These are phyloP conservation scores for Pterocles gutturalis DNA, from an alignment of 2,113 vertebrate genomes.

Conservation along the genomic window DNA sequence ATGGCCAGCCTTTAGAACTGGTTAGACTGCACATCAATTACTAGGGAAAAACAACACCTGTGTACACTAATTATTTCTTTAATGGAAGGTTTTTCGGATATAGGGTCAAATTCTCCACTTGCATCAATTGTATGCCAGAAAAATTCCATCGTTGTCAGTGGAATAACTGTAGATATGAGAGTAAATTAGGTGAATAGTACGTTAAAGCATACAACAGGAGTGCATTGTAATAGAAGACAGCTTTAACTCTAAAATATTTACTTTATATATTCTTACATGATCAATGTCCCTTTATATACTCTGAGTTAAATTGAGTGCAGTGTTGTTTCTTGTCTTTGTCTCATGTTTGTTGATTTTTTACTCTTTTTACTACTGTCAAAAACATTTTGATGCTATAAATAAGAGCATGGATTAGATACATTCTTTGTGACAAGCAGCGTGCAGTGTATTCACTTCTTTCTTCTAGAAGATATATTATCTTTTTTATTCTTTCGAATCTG, in stretches of 20 bases:
- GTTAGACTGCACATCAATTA: conserved; percentile 31
- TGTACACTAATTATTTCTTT: conserved; percentile 31
- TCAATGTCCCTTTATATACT: conserved; percentile 54
- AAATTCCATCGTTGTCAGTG: neutral
- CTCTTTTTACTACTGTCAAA: conserved; percentile 75
- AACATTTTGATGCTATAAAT: conserved; percentile 75
- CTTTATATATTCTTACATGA: conserved; percentile 17
- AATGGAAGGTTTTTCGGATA: conserved; percentile 10
- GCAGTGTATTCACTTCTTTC: conserved; percentile 59
- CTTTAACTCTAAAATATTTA: conserved; percentile 31
- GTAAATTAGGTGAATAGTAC: neutral
- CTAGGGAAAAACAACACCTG: conserved; percentile 26
- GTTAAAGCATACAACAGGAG: neutral
- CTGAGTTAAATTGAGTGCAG: conserved; percentile 58
- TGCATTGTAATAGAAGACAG: neutral
- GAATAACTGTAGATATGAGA: neutral
- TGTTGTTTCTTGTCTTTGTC: conserved; percentile 74
- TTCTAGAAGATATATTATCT: conserved; percentile 71
- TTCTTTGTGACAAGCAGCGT: conserved; percentile 71
- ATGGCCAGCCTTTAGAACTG: conserved; percentile 27
- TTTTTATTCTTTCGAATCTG: conserved; percentile 76
- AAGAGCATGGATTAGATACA: conserved; percentile 76
- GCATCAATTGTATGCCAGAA: neutral
- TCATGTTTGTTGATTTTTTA: conserved; percentile 78
- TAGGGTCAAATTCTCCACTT: neutral